These are phyloP conservation scores for Mesoclemmys tuberculata DNA, from an alignment of 2,113 vertebrate genomes.

Conservation along the genomic window DNA sequence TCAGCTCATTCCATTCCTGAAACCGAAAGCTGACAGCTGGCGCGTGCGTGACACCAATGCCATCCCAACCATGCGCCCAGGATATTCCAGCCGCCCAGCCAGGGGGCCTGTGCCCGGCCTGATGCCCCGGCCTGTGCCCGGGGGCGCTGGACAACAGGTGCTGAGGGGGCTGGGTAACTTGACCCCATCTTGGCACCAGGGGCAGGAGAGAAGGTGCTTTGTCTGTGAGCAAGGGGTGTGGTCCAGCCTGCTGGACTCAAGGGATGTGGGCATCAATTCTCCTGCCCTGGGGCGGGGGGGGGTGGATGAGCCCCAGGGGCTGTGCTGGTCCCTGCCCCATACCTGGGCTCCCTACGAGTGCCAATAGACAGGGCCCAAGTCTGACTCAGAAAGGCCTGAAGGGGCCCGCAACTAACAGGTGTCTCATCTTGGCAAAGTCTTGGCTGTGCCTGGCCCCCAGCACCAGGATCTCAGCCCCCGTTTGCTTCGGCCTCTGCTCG, in stretches of 20 bases:
- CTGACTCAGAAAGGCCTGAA: not conserved
- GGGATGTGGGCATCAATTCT: not conserved
- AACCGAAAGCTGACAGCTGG: constrained; percentile 28
- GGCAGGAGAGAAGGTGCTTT: not conserved
- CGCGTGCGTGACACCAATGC: not conserved
- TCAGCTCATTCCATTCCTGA: constrained; percentile 11
- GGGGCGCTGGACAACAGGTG: not conserved
- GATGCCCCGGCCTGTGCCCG: not conserved
- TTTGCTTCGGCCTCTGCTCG: not conserved
- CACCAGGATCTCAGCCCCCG: not conserved
- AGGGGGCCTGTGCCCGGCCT: not conserved
- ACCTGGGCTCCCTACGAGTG: not conserved
- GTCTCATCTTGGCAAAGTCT: too few species aligned
- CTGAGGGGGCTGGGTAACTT: not conserved
- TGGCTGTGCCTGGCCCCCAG: not conserved
- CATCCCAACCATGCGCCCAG: constrained; percentile 34
- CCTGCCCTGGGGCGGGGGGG: not conserved
- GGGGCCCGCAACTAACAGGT: too few species aligned
- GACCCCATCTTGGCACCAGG: not conserved
- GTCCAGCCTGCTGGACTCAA: not conserved
- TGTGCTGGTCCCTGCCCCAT: not conserved
- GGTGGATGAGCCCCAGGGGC: too few species aligned
- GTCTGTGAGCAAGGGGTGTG: not conserved
- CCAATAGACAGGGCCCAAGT: not conserved
- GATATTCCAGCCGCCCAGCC: not conserved